Evolutionary conservation across 2,113 vertebrate genomes (phyloP).

Genomic region (Hymenochirus boettgeri): DNA sequence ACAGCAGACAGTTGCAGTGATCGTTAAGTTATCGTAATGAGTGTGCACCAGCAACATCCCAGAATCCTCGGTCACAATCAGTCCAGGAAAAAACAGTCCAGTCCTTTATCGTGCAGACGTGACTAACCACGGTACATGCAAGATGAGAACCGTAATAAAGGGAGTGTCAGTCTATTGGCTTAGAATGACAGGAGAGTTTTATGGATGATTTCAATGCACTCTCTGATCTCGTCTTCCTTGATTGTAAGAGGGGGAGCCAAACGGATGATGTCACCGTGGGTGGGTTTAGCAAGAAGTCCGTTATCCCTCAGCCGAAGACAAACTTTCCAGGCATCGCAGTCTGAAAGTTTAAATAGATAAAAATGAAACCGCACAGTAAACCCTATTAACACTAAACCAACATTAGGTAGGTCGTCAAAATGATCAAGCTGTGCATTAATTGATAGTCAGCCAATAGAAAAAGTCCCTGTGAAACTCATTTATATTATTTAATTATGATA

Average conservation of each 20-base stretch:
- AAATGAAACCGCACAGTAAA: no score
- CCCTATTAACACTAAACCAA: no score
- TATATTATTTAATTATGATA: no score
- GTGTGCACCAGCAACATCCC: background rate
- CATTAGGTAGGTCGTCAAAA: no score
- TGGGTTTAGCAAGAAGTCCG: constrained; percentile 93
- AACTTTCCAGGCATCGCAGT: constrained; percentile 87
- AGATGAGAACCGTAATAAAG: background rate
- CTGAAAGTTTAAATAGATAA: no score
- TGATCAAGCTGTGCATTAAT: no score
- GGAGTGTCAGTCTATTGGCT: constrained; percentile 24
- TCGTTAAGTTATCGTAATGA: background rate
- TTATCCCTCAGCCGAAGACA: constrained; percentile 88
- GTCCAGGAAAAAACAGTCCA: background rate
- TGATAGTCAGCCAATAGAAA: no score
- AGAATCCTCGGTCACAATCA: background rate
- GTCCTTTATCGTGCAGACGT: background rate
- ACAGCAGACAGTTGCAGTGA: no score
- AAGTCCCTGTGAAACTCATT: no score
- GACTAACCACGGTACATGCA: background rate
- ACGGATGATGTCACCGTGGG: constrained; percentile 89
- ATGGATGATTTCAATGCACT: constrained; percentile 84
- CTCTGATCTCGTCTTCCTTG: constrained; percentile 78
- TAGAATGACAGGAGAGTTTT: constrained; percentile 88
- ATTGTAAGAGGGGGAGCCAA: constrained; percentile 86